Base-by-base conservation (phyloP, 2,888 invertebrate species). In the Standfussiana lucernea region DNA sequence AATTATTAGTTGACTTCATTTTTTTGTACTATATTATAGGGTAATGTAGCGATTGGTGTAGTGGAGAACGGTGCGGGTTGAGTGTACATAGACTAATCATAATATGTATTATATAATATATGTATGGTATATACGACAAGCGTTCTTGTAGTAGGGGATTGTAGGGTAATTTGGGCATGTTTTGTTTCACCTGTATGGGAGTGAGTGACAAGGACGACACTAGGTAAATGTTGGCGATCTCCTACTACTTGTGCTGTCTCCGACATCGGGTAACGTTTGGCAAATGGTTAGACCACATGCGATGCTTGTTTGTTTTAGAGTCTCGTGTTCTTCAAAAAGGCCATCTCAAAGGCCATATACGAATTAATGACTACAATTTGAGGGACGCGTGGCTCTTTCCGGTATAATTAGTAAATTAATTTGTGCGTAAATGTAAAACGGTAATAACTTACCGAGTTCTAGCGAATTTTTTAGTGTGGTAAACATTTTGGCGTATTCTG, bases 391-490 rank as follows among this genome's bases (percentile, higher is more conserved):
- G 93, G 89, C 93, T 92, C 91, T 84, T 82, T 88, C 88, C 82
- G 89, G 87, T 90, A 28, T 64, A 90, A 66, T 93, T 95, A 95
- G 95, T 89, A 81, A 95, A 95, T 93, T 95, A 89, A 92, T 95
- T 94, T 95, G 93, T 92, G 93, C 91, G 90, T 90, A 91, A 89
- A 85, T 89, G 82, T 88, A 85, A 79, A 86, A 76, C 69, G 88
- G 88, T 89, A 88, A 85, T 86, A 82, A 86, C 75, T 85, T 92
- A 89, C 93, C 91, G 92, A 85, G 86, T 94, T 92, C 91, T 96
- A 96, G 96, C 93, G 93, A 96, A 96, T 95, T 96, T 94, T 96
- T 96, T 95, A 95, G 95, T 93, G 94, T 95, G 93, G 93, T 95
- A 95, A 86, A 94, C 90, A 92, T 92, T 94, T 93, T 92, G 91